Conservation (phyloP, 2,888 invertebrate species). For the Mythimna pallens region DNA sequence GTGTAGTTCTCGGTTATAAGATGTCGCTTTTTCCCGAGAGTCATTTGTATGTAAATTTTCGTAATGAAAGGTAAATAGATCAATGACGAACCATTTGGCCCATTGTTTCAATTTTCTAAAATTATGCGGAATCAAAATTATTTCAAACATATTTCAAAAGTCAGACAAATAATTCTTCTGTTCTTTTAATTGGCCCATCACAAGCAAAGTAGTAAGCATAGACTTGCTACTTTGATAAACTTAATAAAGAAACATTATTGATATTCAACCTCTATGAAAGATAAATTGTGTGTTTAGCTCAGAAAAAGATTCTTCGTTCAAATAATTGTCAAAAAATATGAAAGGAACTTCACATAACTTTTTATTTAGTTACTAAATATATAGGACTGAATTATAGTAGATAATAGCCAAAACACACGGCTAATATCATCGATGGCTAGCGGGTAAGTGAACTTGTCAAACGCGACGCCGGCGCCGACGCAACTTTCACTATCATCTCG, state of each 20-base stretch:
- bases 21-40: neutral
- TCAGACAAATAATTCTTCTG: conserved; percentile 6
- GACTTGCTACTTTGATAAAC: no score
- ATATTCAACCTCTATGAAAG: neutral
- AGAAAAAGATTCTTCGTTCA: no score
- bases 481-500: conserved; percentile 70
- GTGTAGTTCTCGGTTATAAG: conserved; percentile 15
- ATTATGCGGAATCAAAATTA: neutral
- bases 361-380: no score
- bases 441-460: conserved; percentile 68
- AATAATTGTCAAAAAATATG: neutral
- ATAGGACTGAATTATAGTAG: neutral
- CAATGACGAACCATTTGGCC: neutral
- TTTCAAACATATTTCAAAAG: conserved; percentile 9
- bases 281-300: no score
- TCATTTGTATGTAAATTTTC: neutral
- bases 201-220: no score
- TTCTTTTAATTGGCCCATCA: neutral
- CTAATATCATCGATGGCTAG: conserved; percentile 42
- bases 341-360: neutral
- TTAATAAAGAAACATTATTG: no score
- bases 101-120: neutral
- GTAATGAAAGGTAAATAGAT: neutral
- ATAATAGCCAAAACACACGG: neutral
- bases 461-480: conserved; percentile 39